These are phyloP conservation scores for Crambe crambe DNA, from an alignment of 37 sponge, comb jelly and placozoan species.

Conservation along the genomic window DNA sequence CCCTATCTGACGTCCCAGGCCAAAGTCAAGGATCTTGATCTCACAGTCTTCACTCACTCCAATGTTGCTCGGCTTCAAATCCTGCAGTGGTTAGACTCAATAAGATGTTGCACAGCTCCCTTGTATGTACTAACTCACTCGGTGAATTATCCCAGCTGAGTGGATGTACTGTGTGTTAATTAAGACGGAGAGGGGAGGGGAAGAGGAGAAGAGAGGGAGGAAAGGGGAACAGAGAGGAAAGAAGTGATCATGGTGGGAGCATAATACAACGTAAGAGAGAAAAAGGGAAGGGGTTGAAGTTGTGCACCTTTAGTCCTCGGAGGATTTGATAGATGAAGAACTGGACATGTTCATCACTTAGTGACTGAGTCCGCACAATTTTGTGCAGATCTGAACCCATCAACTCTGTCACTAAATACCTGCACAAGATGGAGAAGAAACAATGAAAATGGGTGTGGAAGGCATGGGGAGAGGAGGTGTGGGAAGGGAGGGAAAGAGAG, in stretches of 20 bases:
- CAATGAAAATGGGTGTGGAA: not conserved
- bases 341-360: slow-evolving; percentile 96
- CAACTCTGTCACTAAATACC: slow-evolving; percentile 93
- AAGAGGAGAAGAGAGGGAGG: not conserved
- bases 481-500: not conserved
- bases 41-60: slow-evolving; percentile 98
- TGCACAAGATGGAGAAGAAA: slow-evolving; percentile 1
- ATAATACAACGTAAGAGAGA: not conserved
- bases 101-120: not conserved
- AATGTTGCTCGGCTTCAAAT: slow-evolving; percentile 97
- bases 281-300: not conserved
- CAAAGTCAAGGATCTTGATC: slow-evolving; percentile 64
- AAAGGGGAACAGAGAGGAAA: not conserved
- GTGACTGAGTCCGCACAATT: slow-evolving; percentile 79
- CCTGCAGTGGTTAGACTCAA: slow-evolving; percentile 14
- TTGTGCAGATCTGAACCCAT: slow-evolving; percentile 98
- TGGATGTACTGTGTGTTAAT: slow-evolving; percentile 68
- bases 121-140: slow-evolving; percentile 1
- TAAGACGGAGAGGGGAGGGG: not conserved
- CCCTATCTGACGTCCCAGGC: slow-evolving; percentile 32
- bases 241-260: not conserved
- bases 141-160: slow-evolving; percentile 87
- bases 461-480: not conserved
- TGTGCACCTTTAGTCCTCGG: slow-evolving; percentile 71
- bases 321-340: slow-evolving; percentile 95